Percentiles rank a stretch among this genome's conserved stretches.
These are phyloP conservation scores for Festucalex cinctus DNA, from an alignment of 2,113 vertebrate species.

Conservation along the genomic window DNA sequence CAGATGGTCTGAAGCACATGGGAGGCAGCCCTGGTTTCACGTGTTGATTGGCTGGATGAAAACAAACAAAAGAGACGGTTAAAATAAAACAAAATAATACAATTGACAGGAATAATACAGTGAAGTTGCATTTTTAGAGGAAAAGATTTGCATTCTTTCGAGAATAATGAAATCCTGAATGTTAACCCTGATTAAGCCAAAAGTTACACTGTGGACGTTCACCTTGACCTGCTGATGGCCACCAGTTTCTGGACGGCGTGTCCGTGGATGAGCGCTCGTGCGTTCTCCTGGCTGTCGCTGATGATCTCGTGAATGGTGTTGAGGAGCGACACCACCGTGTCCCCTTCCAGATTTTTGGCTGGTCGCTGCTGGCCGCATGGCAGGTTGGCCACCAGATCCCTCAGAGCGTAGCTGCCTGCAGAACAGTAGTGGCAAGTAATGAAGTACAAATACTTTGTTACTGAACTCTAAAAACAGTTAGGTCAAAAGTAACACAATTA, in stretches of 20 bases:
- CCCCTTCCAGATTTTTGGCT: constrained; percentile 87
- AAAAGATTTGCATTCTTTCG: background rate
- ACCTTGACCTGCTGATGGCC: constrained; percentile 89
- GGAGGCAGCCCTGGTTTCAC: constrained; percentile 89
- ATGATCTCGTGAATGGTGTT: constrained; percentile 97
- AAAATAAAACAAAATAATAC: background rate
- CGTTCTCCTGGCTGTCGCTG: constrained; percentile 89
- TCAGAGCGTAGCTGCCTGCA: constrained; percentile 89
- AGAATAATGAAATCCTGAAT: background rate
- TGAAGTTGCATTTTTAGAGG: background rate
- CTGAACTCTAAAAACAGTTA: no score
- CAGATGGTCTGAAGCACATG: constrained; percentile 95
- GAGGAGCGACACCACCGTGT: constrained; percentile 90
- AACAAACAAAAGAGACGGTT: background rate
- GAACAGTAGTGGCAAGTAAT: background rate
- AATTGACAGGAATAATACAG: background rate
- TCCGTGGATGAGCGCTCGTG: constrained; percentile 88
- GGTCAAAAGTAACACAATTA: no score
- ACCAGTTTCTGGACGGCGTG: constrained; percentile 90
- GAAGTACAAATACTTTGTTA: no score
- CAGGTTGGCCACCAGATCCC: constrained; percentile 88
- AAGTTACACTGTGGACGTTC: background rate
- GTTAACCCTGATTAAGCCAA: background rate
- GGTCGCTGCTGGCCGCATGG: constrained; percentile 84
- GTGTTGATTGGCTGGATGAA: constrained; percentile 64